Evolutionary conservation across 2,888 invertebrate genomes (phyloP).

Genomic region (Acanthosoma haemorrhoidale): DNA sequence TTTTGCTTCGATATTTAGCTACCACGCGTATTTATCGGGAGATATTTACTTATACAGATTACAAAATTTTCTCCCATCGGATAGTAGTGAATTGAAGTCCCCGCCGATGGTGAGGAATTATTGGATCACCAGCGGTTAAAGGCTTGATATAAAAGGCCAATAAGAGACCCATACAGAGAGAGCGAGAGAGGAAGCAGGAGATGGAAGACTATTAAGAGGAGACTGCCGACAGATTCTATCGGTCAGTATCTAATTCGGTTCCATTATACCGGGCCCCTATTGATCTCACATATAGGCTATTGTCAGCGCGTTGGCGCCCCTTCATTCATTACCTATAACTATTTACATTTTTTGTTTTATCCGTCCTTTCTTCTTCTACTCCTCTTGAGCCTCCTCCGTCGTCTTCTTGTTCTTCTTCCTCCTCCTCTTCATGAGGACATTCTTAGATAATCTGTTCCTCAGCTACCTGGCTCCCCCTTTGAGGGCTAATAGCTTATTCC

Average conservation of each 20-base stretch:
- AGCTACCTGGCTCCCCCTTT: background rate
- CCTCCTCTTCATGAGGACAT: too few relatives aligned
- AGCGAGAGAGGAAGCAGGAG: background rate
- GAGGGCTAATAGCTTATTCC: background rate
- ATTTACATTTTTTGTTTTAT: conserved; percentile 14
- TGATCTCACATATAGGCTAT: conserved; percentile 1
- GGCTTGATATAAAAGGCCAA: too few relatives aligned
- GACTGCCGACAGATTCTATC: conserved; percentile 4
- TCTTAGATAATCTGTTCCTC: background rate
- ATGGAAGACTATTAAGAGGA: conserved; percentile 12
- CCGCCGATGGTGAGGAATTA: too few relatives aligned
- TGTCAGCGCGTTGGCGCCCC: background rate
- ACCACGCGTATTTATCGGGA: too few relatives aligned
- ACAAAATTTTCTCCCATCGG: too few relatives aligned
- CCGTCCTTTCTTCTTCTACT: background rate
- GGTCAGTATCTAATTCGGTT: conserved; percentile 8
- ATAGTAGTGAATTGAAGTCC: too few relatives aligned
- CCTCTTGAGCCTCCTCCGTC: too few relatives aligned
- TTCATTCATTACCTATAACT: conserved; percentile 6
- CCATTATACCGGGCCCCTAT: conserved; percentile 2
- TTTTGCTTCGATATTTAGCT: too few relatives aligned
- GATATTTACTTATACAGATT: too few relatives aligned
- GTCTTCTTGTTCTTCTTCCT: too few relatives aligned
- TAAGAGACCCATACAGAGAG: too few relatives aligned
- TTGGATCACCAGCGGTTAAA: too few relatives aligned